phyloP scores from a whole-genome alignment of 1,140 invertebrate genomes.

The Formica exsecta region DNA sequence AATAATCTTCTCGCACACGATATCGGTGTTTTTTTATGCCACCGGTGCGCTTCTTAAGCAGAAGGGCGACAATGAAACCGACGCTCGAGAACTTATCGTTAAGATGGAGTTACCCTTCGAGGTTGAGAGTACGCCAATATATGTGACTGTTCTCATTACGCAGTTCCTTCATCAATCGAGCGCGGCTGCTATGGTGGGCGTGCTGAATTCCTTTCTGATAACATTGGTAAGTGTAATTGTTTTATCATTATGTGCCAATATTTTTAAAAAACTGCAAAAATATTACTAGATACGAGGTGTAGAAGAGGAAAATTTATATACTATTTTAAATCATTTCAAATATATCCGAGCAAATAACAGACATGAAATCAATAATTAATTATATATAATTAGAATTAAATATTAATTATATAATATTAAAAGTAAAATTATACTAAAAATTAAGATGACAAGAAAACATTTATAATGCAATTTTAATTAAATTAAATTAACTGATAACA shows the following conservation, averaged over 20 bases:
- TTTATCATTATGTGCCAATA: background rate
- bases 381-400: background rate
- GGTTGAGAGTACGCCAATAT: background rate
- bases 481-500: background rate
- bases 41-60: conserved; percentile 7
- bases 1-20: background rate
- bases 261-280: background rate
- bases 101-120: conserved; percentile 67
- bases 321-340: background rate
- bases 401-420: background rate
- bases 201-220: conserved; percentile 50
- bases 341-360: no score
- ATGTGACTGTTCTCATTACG: conserved; percentile 38
- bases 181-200: conserved; percentile 12
- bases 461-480: background rate
- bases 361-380: no score
- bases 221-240: conserved; percentile 44
- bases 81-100: conserved; percentile 39
- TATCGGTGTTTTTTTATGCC: background rate
- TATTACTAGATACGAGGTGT: background rate
- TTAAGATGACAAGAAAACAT: background rate
- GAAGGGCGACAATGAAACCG: background rate
- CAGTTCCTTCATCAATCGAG: conserved; percentile 56
- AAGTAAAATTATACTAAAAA: background rate
- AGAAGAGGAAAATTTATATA: background rate